phyloP scores from a whole-genome alignment of 2,888 invertebrate genomes.

The Microctonus aethiopoides region DNA sequence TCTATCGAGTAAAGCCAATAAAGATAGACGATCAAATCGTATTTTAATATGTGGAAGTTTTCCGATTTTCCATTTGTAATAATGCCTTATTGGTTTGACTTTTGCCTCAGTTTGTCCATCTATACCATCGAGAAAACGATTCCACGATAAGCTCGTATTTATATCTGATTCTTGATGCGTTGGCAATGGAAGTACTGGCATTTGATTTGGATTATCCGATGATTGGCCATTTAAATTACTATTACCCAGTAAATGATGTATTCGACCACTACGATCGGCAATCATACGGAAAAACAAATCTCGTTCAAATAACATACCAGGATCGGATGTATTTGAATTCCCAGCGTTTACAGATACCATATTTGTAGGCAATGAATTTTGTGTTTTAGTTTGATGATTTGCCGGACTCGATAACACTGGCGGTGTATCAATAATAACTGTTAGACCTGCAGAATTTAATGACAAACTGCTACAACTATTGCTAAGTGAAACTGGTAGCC shows the following conservation, averaged over 20 bases:
- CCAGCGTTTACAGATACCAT: slow-evolving; percentile 61
- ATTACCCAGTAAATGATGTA: slow-evolving; percentile 56
- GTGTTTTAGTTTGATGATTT: slow-evolving; percentile 51
- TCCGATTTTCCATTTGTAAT: slow-evolving; percentile 79
- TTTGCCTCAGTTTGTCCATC: slow-evolving; percentile 71
- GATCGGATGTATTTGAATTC: slow-evolving; percentile 68
- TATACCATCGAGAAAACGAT: slow-evolving; percentile 72
- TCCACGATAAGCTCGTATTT: slow-evolving; percentile 70
- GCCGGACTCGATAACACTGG: slow-evolving; percentile 57
- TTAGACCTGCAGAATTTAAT: slow-evolving; percentile 65
- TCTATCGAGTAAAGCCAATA: slow-evolving; percentile 92
- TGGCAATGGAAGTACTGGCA: slow-evolving; percentile 66
- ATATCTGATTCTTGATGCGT: slow-evolving; percentile 72
- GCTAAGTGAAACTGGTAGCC: slow-evolving; percentile 65
- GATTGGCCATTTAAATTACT: slow-evolving; percentile 50
- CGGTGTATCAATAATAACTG: slow-evolving; percentile 65
- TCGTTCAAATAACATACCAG: slow-evolving; percentile 40
- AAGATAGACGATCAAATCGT: slow-evolving; percentile 90
- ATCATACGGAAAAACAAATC: slow-evolving; percentile 55
- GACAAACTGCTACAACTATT: slow-evolving; percentile 70
- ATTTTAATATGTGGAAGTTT: slow-evolving; percentile 76
- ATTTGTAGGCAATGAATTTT: slow-evolving; percentile 53
- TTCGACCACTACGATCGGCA: slow-evolving; percentile 58
- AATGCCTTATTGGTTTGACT: slow-evolving; percentile 70
- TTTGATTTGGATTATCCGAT: slow-evolving; percentile 47